A percentile compares a stretch with the other conserved stretches of the same genome.
Conservation (phyloP, 1,140 invertebrate species). For the Lucilia cuprina region DNA sequence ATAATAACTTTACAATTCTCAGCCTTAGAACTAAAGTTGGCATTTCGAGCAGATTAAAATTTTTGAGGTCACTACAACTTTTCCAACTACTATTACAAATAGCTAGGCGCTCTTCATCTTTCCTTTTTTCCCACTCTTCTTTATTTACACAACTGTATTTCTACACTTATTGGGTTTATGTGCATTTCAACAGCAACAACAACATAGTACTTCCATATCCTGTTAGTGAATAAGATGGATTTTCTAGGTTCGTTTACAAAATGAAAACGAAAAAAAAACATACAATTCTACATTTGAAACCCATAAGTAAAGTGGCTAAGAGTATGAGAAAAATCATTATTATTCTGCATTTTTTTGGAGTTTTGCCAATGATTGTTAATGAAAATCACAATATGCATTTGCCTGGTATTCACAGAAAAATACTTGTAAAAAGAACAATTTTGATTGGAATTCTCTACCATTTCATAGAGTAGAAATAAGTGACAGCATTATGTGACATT, state of each 20-base stretch:
- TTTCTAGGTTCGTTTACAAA: constrained; percentile 7
- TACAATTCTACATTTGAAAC: not conserved
- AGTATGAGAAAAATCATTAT: not conserved
- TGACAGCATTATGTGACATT: not conserved
- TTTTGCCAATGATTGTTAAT: not conserved
- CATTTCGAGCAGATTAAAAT: not conserved
- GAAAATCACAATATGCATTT: not conserved
- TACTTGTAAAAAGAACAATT: not conserved
- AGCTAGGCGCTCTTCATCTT: not conserved
- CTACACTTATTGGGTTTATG: not conserved
- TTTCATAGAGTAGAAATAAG: not conserved
- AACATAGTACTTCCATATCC: not conserved
- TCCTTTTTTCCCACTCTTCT: too few relatives aligned
- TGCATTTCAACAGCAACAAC: not conserved
- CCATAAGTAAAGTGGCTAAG: not conserved
- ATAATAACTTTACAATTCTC: not conserved
- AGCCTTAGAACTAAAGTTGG: not conserved
- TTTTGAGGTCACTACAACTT: constrained; percentile 6
- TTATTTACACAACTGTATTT: too few relatives aligned
- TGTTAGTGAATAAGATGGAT: constrained; percentile 9
- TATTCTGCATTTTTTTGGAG: not conserved
- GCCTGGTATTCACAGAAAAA: not conserved
- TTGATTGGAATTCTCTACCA: not conserved
- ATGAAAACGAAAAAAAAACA: not conserved
- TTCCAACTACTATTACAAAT: not conserved